Conservation (phyloP, 2,888 invertebrate genomes). For the Amiota communis region DNA sequence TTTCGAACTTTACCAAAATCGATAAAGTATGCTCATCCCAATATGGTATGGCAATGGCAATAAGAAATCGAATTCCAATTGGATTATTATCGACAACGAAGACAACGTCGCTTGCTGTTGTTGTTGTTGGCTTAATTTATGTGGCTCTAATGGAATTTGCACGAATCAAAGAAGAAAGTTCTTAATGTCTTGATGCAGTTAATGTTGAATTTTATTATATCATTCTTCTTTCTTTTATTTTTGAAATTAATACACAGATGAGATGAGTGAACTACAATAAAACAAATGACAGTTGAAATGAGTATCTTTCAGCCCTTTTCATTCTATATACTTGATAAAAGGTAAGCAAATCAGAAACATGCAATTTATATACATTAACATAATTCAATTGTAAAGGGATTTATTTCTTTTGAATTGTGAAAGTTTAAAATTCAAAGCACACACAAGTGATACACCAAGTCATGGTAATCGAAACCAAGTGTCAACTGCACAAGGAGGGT, state of each 20-base stretch:
- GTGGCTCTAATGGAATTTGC: slow-evolving; percentile 24
- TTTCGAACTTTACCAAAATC: background rate
- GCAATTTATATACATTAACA: slow-evolving; percentile 12
- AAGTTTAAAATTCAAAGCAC: slow-evolving; percentile 14
- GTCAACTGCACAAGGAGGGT: background rate
- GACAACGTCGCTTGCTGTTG: background rate
- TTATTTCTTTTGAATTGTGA: background rate
- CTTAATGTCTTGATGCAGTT: slow-evolving; percentile 13
- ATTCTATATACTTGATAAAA: too few relatives aligned
- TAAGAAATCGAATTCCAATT: slow-evolving; percentile 6
- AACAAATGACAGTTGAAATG: too few relatives aligned
- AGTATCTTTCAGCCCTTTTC: too few relatives aligned
- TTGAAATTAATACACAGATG: too few relatives aligned
- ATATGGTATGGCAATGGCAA: background rate
- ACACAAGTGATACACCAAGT: slow-evolving; percentile 8
- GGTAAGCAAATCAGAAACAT: slow-evolving; percentile 3
- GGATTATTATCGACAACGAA: background rate
- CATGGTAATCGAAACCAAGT: slow-evolving; percentile 18
- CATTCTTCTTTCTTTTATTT: background rate
- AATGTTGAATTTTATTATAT: slow-evolving; percentile 6
- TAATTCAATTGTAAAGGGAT: slow-evolving; percentile 12
- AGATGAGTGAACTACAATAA: too few relatives aligned
- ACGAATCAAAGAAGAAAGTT: slow-evolving; percentile 25
- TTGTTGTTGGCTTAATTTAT: slow-evolving; percentile 5
- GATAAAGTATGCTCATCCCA: background rate